phyloP scores from a whole-genome alignment of 2,113 vertebrate species.

The Sciurus niger region DNA sequence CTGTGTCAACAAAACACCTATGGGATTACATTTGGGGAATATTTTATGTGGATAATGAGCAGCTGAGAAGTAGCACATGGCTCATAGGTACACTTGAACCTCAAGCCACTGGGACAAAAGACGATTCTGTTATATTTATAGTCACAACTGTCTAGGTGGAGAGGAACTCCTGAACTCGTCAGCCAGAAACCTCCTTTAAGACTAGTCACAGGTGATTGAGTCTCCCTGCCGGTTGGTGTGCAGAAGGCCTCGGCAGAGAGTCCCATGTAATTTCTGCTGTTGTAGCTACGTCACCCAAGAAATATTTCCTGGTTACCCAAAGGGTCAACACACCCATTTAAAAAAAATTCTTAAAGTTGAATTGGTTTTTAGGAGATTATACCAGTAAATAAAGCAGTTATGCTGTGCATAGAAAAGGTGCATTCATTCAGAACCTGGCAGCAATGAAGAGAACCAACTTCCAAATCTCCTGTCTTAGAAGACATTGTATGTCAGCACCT shows the following conservation, averaged over 20 bases:
- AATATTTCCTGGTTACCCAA: no score
- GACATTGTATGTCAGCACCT: background rate
- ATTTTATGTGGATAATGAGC: background rate
- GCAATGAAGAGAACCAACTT: background rate
- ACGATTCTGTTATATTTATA: background rate
- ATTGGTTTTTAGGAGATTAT: background rate
- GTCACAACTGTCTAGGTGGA: background rate
- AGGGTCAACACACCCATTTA: background rate
- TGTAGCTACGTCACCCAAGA: no score
- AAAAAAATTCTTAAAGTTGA: background rate
- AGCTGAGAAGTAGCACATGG: background rate
- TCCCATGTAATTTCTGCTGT: background rate
- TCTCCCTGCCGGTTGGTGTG: background rate
- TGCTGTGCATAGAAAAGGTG: background rate
- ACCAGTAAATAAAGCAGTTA: background rate
- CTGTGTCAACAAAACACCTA: background rate
- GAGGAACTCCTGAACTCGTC: rapidly evolving
- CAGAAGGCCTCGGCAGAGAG: background rate
- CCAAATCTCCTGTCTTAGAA: background rate
- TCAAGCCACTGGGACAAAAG: background rate
- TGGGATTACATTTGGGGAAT: background rate
- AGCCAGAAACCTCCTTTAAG: background rate
- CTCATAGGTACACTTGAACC: background rate
- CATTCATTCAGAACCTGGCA: background rate
- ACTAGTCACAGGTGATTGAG: background rate